phyloP scores from a whole-genome alignment of 2,888 invertebrate species.

The Andrena camellia region DNA sequence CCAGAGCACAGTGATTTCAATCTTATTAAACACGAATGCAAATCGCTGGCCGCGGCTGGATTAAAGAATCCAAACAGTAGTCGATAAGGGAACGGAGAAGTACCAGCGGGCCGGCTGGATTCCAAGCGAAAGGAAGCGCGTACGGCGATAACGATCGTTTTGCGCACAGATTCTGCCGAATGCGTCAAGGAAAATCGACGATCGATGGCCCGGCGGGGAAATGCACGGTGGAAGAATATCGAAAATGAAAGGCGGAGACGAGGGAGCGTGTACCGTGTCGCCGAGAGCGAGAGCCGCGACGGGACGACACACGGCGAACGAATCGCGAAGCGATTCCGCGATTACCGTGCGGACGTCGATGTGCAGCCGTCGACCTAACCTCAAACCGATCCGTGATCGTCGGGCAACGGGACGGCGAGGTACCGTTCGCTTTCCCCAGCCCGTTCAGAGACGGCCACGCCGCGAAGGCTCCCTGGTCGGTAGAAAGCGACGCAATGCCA shows the following conservation, averaged over 20 bases:
- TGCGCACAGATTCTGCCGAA: slow-evolving; percentile 57
- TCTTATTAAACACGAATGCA: neutral
- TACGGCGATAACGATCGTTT: slow-evolving; percentile 47
- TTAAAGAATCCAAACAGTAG: neutral
- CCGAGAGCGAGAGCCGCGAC: slow-evolving; percentile 2
- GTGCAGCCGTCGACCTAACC: slow-evolving; percentile 58
- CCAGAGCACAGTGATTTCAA: neutral
- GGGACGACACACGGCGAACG: slow-evolving; percentile 18
- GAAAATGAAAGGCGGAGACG: neutral
- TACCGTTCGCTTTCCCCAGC: slow-evolving; percentile 14
- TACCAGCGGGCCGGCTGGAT: neutral
- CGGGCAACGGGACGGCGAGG: neutral
- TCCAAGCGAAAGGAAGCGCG: slow-evolving; percentile 8
- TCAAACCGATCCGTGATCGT: slow-evolving; percentile 37
- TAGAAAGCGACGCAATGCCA: slow-evolving; percentile 56
- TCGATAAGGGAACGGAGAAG: neutral
- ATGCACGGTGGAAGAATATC: neutral
- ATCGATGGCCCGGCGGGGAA: slow-evolving; percentile 43
- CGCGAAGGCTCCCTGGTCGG: slow-evolving; percentile 41
- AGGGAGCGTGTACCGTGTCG: neutral
- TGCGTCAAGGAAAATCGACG: slow-evolving; percentile 52
- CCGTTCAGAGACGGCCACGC: slow-evolving; percentile 19
- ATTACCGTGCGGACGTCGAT: slow-evolving; percentile 28
- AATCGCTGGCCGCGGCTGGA: neutral
- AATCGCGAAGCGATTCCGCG: slow-evolving; percentile 10